Base-by-base conservation (phyloP, 2,797 vertebrate species). In the Monodelphis domestica region DNA sequence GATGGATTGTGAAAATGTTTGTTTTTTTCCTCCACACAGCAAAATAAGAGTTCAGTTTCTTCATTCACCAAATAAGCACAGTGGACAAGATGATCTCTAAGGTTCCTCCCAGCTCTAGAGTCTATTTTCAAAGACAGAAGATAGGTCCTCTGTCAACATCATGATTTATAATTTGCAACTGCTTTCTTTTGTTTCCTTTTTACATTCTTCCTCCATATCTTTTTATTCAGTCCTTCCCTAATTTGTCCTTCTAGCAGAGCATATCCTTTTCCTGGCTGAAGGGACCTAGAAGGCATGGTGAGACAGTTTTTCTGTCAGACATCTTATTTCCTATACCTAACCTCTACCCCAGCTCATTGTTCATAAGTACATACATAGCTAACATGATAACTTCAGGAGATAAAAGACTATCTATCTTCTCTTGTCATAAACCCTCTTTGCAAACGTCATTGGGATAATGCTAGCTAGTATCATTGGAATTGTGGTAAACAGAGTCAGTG, bases 11-110 rank as follows among this genome's bases (percentile, higher is more conserved):
- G 51, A 28, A 63, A 91, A 52, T 5, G 84, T 84, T 63, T 53
- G 53, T 5, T 56, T 45, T 56, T 94, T 87, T 93, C 51, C 63
- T 95, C 94, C 63, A 94, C 95, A 87, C 93, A 78, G 54, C 89
- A 52, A 4, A 88, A 7, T n/a, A 56, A 56, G 26, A 56, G 56
- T 56, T 56, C 4, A 55, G 55, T 29, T 56, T 56, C 26, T 12
- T 56, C 55, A 56, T 56, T 56, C 56, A 26, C 10, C 9, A 56
- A 5, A 56, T 56, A 28, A 28, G 55, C 55, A 56, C 5, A 56
- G 29, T 56, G 6, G 5, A 56, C 55, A 56, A 56, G 55, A 56
- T 28, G 26, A 56, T 56, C 26, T 56, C 55, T 56, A 56, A 56
- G 54, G 54, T 56, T 56, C 55, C 55, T 26, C 55, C 26, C 26